Percentiles rank a stretch among this genome's conserved stretches.
Evolutionary conservation across 35 echinoderm and acorn worm genomes (phyloP).

Genomic region (Heliocidaris tuberculata): DNA sequence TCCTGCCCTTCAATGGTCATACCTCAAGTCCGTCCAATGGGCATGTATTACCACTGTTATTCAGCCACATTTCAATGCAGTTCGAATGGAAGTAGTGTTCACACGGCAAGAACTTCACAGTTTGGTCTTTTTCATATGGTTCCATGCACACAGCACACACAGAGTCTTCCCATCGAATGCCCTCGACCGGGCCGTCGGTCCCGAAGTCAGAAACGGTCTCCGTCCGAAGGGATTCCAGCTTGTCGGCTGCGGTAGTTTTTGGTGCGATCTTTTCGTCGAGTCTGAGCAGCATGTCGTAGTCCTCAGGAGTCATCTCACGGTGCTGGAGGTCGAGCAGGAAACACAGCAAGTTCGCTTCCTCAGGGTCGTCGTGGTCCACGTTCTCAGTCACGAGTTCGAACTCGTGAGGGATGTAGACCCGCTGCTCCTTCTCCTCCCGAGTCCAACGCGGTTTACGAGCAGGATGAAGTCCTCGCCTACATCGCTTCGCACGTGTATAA

Average conservation of each 20-base stretch:
- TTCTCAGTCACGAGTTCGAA: slow-evolving; percentile 51
- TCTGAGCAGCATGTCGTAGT: slow-evolving; percentile 79
- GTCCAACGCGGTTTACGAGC: not conserved
- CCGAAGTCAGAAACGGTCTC: slow-evolving; percentile 13
- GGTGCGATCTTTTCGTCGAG: slow-evolving; percentile 75
- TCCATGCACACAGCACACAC: slow-evolving; percentile 89
- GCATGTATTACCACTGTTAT: slow-evolving; percentile 58
- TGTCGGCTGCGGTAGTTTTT: slow-evolving; percentile 59
- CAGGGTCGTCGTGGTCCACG: not conserved
- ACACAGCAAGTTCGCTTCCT: slow-evolving; percentile 53
- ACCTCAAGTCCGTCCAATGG: slow-evolving; percentile 74
- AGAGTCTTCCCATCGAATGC: slow-evolving; percentile 25
- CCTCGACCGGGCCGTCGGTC: not conserved
- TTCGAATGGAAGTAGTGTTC: slow-evolving; percentile 68
- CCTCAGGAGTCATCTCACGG: slow-evolving; percentile 81
- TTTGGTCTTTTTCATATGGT: slow-evolving; percentile 49
- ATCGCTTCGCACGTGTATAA: not conserved
- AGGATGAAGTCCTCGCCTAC: not conserved
- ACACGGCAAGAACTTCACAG: slow-evolving; percentile 69
- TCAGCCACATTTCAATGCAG: slow-evolving; percentile 76
- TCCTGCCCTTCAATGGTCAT: not conserved
- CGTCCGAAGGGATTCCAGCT: slow-evolving; percentile 44
- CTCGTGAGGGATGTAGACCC: slow-evolving; percentile 38
- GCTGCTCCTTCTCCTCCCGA: slow-evolving; percentile 3
- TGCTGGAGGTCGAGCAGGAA: slow-evolving; percentile 71